Evolutionary conservation across 2,797 vertebrate genomes (phyloP).

Genomic region (Enteromius radiatus): DNA sequence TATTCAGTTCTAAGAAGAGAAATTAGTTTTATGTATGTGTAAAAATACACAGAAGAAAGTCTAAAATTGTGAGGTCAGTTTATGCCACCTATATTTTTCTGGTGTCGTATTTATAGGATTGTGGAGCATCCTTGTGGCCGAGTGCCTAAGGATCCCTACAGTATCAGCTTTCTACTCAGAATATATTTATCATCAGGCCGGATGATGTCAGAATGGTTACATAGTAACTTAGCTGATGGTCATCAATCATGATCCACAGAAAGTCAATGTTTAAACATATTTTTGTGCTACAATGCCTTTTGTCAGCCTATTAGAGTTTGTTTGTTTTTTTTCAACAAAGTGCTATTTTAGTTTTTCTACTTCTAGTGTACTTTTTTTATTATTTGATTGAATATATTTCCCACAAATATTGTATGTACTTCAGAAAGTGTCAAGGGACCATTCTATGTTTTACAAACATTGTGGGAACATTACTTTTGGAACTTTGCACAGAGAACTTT

Average conservation of each 20-base stretch:
- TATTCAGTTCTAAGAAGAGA: not conserved
- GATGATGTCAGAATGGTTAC: conserved; percentile 21
- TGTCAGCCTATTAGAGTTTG: too few species aligned
- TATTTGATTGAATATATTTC: too few species aligned
- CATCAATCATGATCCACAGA: not conserved
- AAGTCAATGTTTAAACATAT: not conserved
- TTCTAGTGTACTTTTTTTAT: too few species aligned
- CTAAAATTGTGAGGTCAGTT: not conserved
- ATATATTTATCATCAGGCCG: conserved; percentile 9
- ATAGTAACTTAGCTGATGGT: not conserved
- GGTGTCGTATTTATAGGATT: conserved; percentile 15
- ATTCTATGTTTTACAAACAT: too few species aligned
- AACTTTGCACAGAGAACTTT: too few species aligned
- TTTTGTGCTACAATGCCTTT: too few species aligned
- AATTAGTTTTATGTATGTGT: not conserved
- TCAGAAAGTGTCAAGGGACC: too few species aligned
- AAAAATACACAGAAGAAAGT: conserved; percentile 11
- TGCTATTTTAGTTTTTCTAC: too few species aligned
- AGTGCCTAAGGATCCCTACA: not conserved
- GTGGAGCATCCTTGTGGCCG: conserved; percentile 16
- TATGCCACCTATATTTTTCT: not conserved
- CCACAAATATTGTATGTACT: too few species aligned
- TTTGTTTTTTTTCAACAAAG: too few species aligned
- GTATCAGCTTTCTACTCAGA: not conserved
- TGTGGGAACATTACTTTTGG: too few species aligned